Evolutionary conservation across 2,797 vertebrate genomes (phyloP), one percentile per base, ranked within the genome.

Genomic region (Pagetopsis macropterus): DNA sequence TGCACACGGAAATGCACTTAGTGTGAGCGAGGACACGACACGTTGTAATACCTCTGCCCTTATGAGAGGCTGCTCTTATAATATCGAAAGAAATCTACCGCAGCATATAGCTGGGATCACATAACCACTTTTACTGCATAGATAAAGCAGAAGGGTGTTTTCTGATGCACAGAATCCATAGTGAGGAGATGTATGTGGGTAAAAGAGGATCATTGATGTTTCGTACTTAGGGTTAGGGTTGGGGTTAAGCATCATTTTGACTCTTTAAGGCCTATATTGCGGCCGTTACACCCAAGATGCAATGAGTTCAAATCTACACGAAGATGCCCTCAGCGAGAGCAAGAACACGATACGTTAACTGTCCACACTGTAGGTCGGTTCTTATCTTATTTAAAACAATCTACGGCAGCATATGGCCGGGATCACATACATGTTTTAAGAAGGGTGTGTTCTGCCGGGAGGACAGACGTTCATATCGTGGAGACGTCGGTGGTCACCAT

Each of bases 1-100:
- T 13, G 60, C 74, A 76, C 83, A 81, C 6, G 50, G 41, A 81
- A 86, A 84, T 27, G 51, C 73, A 79, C 72, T 78, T 70, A 70
- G 63, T 5, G 5, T 6, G 41, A 67, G 64, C 37, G 14, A 33
- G 46, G 33, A 72, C 49, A 51, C 15, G 67, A 63, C 73, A 58
- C 10, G 10, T 13, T 12, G 52, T 65, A 73, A 6, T 10, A 50
- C 44, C 45, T 65, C 41, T 43, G 23, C n/a, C 31, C 67, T 54
- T 37, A 58, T 48, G 67, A 51, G 13, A 17, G 44, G 48, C 61
- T 1, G 15, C 46, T 4, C 43, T 57, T 37, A 78, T 31, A 15
- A 72, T 72, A 58, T 79, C 76, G 79, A 57, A 83, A 67, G 57
- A 15, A 17, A 33, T 8, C 23, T 2, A 15, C 16, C 7, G 14